These are phyloP conservation scores for Cremastinae sp. DNA, from an alignment of 2,888 invertebrate species.

Conservation along the genomic window DNA sequence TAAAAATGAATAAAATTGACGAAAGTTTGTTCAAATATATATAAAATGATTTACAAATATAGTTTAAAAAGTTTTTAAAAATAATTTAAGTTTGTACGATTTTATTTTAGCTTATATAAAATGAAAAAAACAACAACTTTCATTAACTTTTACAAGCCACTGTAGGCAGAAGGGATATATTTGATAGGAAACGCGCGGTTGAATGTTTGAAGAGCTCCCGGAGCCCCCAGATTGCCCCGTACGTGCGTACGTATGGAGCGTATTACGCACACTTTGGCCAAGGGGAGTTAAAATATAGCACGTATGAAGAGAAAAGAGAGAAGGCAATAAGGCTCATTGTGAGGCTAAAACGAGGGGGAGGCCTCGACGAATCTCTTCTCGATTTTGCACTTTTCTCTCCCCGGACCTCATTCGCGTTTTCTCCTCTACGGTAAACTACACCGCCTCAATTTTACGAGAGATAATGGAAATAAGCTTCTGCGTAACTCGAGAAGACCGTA, in stretches of 20 bases:
- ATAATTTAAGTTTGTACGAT: no score
- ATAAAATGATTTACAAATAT: constrained; percentile 14
- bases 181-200: constrained; percentile 21
- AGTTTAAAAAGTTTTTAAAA: no score
- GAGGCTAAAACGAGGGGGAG: constrained; percentile 23
- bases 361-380: constrained; percentile 18
- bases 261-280: constrained; percentile 22
- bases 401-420: constrained; percentile 13
- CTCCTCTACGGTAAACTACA: constrained; percentile 40
- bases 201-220: constrained; percentile 48
- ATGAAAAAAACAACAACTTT: no score
- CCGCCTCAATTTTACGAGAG: constrained; percentile 38
- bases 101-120: no score
- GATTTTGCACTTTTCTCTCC: constrained; percentile 39
- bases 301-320: constrained; percentile 22
- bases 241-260: constrained; percentile 39
- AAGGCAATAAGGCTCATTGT: constrained; percentile 33
- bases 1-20: no score
- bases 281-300: constrained; percentile 47
- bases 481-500: constrained; percentile 43
- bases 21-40: no score
- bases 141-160: no score
- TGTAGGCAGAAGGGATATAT: constrained; percentile 19
- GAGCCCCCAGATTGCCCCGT: constrained; percentile 42
- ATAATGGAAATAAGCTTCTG: constrained; percentile 30